Conservation (phyloP, 2,797 vertebrate genomes). For the Enteromius trimaculatus region DNA sequence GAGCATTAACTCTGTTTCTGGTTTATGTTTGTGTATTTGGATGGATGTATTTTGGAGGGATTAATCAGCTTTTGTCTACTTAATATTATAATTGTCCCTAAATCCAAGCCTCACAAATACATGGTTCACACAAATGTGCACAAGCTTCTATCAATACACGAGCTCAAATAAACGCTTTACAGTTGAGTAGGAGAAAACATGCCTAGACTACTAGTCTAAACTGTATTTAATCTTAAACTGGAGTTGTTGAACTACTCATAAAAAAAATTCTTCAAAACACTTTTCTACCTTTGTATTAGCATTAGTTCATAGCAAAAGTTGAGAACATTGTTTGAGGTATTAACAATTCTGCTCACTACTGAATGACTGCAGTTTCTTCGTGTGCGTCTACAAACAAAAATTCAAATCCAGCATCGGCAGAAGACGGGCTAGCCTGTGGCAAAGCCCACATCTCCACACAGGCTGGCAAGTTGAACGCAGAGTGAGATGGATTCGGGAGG, state of each 20-base stretch:
- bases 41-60: too few species aligned
- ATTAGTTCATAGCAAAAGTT: neutral
- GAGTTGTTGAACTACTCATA: constrained; percentile 1
- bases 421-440: constrained; percentile 35
- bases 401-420: constrained; percentile 16
- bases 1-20: too few species aligned
- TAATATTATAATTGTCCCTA: too few species aligned
- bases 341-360: constrained; percentile 15
- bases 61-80: too few species aligned
- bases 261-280: neutral
- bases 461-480: constrained; percentile 22
- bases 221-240: too few species aligned
- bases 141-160: too few species aligned
- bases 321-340: neutral
- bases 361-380: constrained; percentile 21
- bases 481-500: constrained; percentile 70
- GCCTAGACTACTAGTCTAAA: too few species aligned
- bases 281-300: constrained; percentile 6
- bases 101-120: too few species aligned
- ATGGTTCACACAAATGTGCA: too few species aligned
- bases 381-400: neutral
- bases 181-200: too few species aligned
- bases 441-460: constrained; percentile 36
- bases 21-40: too few species aligned
- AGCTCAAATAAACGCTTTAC: too few species aligned